These are phyloP conservation scores for Eubasilissa regina DNA, from an alignment of 1,140 invertebrate genomes.

Conservation along the genomic window DNA sequence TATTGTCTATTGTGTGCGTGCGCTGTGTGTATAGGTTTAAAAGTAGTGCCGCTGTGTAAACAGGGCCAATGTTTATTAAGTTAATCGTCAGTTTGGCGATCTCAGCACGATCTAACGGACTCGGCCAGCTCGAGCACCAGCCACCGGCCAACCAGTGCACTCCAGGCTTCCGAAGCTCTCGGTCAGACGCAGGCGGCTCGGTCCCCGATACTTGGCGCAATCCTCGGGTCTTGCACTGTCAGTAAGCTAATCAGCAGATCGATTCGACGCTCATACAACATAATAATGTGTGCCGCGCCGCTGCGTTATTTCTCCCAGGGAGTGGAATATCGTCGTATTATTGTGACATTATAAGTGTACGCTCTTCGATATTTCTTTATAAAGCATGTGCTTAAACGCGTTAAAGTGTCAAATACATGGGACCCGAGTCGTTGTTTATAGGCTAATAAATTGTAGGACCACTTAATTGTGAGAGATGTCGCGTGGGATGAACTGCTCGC, in stretches of 20 bases:
- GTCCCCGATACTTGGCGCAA: neutral
- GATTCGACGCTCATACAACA: too few species aligned
- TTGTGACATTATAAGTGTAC: neutral
- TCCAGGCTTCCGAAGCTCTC: constrained; percentile 10
- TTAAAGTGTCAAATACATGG: constrained; percentile 5
- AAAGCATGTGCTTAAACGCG: neutral
- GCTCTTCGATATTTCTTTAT: neutral
- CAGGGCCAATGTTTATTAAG: too few species aligned
- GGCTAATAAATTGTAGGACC: constrained; percentile 14
- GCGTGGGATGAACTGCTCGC: constrained; percentile 1
- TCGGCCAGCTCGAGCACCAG: neutral
- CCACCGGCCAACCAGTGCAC: neutral
- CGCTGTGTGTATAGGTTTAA: too few species aligned
- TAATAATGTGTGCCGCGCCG: too few species aligned
- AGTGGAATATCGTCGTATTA: neutral
- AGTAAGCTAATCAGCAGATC: neutral
- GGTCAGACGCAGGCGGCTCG: constrained; percentile 8
- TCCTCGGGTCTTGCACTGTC: neutral
- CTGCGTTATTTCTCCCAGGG: neutral
- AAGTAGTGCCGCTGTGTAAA: too few species aligned
- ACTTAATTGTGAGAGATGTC: constrained; percentile 29
- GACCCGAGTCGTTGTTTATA: constrained; percentile 16
- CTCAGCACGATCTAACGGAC: too few species aligned
- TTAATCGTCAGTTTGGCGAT: too few species aligned
- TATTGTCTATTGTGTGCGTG: too few species aligned